Conservation (phyloP, 2,113 vertebrate genomes). For the Melanocharis versteri region DNA sequence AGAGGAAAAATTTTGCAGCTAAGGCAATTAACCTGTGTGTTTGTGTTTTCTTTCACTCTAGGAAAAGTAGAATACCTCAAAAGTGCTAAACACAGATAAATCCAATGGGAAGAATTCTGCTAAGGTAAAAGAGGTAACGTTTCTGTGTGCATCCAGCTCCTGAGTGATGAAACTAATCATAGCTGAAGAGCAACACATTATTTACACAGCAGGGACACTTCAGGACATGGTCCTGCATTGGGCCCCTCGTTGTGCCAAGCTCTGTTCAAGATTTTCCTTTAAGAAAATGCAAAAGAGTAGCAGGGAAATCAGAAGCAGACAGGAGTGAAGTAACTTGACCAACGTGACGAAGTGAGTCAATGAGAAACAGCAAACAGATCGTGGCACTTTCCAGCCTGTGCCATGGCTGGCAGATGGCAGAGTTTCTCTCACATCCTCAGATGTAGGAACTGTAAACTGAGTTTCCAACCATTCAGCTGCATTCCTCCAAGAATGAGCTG, state of each 20-base stretch:
- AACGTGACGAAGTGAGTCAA: neutral
- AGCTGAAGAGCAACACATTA: neutral
- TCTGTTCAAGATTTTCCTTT: neutral
- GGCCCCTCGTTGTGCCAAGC: neutral
- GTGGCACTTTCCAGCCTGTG: neutral
- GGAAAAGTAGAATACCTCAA: neutral
- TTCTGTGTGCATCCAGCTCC: neutral
- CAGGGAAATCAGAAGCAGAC: neutral
- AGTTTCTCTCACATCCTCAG: neutral
- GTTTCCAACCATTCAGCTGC: neutral
- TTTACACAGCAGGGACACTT: neutral
- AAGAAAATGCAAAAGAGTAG: neutral
- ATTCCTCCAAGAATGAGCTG: neutral
- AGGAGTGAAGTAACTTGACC: neutral
- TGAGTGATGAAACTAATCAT: neutral
- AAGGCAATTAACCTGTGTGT: neutral
- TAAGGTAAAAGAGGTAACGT: neutral
- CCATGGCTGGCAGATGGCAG: neutral
- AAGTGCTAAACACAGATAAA: neutral
- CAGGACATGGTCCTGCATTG: accelerated
- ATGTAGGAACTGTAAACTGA: neutral
- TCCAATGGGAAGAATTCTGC: neutral
- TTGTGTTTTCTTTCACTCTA: neutral
- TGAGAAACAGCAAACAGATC: neutral
- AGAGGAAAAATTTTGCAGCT: neutral